Evolutionary conservation across 2,113 vertebrate species (phyloP).

Genomic region (Cochlearius cochlearius): DNA sequence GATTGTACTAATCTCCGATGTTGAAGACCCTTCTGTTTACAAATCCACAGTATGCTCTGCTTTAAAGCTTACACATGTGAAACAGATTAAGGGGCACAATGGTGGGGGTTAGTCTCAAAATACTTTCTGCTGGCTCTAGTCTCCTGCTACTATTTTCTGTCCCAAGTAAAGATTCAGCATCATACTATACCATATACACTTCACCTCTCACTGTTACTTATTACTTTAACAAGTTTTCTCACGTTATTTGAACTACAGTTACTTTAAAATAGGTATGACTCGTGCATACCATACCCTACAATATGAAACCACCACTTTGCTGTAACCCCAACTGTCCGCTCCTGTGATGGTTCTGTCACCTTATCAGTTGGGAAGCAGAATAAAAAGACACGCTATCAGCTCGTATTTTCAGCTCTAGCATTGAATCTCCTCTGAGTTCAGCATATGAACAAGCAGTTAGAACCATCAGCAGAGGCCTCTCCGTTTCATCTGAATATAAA

Average conservation of each 20-base stretch:
- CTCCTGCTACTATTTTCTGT: background rate
- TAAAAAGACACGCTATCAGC: background rate
- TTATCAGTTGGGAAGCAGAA: background rate
- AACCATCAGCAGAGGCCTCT: background rate
- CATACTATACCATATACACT: background rate
- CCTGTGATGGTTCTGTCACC: background rate
- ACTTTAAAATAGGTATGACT: background rate
- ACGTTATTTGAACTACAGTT: background rate
- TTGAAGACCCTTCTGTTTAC: slow-evolving; percentile 6
- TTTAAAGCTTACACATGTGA: slow-evolving; percentile 47
- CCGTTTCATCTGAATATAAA: background rate
- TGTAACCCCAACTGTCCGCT: background rate
- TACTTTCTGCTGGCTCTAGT: background rate
- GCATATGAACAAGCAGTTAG: background rate
- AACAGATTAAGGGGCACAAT: slow-evolving; percentile 55
- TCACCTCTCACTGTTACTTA: background rate
- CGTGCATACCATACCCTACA: background rate
- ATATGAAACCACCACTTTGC: background rate
- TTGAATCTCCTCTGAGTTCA: background rate
- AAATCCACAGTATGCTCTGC: background rate
- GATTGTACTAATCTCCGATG: background rate
- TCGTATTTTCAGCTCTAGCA: background rate
- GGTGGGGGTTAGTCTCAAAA: background rate
- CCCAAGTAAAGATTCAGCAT: background rate
- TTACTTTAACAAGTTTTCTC: background rate